phyloP scores from a whole-genome alignment of 2,113 vertebrate species.

The Corythornis madagascariensis region DNA sequence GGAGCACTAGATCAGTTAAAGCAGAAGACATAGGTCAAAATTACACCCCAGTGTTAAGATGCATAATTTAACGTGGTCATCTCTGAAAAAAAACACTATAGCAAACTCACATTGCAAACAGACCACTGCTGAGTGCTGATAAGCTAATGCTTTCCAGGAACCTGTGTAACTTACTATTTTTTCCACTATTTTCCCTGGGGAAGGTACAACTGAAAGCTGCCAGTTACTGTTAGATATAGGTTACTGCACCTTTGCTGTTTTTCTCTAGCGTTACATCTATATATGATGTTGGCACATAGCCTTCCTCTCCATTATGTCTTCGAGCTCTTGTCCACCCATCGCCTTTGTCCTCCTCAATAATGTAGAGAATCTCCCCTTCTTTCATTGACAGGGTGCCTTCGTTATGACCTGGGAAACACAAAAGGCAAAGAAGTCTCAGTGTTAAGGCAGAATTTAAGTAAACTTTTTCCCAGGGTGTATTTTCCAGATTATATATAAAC shows the following conservation, averaged over 20 bases:
- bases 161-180: not conserved
- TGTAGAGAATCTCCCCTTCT: conserved; percentile 93
- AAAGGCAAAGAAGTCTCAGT: conserved; percentile 7
- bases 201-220: conserved; percentile 53
- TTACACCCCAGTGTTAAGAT: conserved; percentile 49
- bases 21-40: conserved; percentile 53
- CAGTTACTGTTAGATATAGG: conserved; percentile 89
- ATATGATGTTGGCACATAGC: conserved; percentile 98
- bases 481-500: conserved; percentile 35
- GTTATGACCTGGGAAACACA: conserved; percentile 85
- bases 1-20: conserved; percentile 51
- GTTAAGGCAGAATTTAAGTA: conserved; percentile 23
- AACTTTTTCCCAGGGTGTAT: not conserved
- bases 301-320: conserved; percentile 94
- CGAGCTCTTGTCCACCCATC: conserved; percentile 97
- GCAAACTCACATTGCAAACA: conserved; percentile 76
- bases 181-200: conserved; percentile 35
- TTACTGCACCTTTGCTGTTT: conserved; percentile 99
- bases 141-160: conserved; percentile 42
- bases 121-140: conserved; percentile 25
- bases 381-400: conserved; percentile 97
- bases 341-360: conserved; percentile 98
- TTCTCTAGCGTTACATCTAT: conserved; percentile 98
- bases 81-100: not conserved
- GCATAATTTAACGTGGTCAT: conserved; percentile 12